These are phyloP conservation scores for Athene noctua DNA, from an alignment of 2,113 vertebrate genomes.

Conservation along the genomic window DNA sequence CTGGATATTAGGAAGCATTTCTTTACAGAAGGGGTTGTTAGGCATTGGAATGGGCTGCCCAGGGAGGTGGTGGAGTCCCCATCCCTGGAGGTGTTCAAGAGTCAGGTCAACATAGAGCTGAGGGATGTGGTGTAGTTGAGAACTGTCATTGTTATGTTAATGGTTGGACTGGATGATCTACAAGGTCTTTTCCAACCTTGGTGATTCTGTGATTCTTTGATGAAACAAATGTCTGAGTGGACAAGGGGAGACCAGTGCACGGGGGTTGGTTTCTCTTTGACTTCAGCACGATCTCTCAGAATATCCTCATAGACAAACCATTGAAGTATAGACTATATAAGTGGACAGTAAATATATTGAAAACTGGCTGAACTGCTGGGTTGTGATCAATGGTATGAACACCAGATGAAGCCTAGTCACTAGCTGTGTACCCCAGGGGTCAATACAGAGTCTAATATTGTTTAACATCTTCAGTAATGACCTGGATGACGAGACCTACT, in stretches of 20 bases:
- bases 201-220: background rate
- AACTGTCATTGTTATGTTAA: too few species aligned
- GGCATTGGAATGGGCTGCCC: too few species aligned
- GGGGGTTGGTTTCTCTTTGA: background rate
- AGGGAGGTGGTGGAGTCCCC: too few species aligned
- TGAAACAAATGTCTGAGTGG: background rate
- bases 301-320: background rate
- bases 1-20: too few species aligned
- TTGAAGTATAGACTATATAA: background rate
- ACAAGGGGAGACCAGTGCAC: background rate
- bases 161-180: too few species aligned
- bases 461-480: background rate
- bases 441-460: background rate
- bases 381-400: background rate
- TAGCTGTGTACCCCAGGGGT: background rate
- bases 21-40: too few species aligned
- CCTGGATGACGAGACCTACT: rapidly evolving
- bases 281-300: background rate
- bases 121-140: too few species aligned
- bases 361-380: background rate
- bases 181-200: too few species aligned
- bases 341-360: background rate
- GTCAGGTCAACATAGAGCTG: too few species aligned
- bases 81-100: too few species aligned
- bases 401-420: background rate